Base-by-base conservation (phyloP, 2,797 vertebrate genomes). In the Acestrorhynchus altus region DNA sequence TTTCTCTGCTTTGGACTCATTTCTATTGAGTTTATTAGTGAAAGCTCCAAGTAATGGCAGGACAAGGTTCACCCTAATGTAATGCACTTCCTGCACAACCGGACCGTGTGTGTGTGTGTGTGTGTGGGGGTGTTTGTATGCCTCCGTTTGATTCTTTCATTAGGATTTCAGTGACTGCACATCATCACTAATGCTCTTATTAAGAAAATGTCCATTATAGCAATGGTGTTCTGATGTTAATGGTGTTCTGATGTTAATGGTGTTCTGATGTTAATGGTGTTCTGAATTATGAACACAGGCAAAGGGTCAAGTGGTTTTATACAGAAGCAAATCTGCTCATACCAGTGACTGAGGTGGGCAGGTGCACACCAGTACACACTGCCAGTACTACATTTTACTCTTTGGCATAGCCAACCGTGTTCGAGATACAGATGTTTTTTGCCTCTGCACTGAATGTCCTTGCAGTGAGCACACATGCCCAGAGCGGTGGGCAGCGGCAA, bases 321-420 rank as follows among this genome's bases (percentile, higher is more conserved):
- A 22, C 22, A 47, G 42, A 16, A 31, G 44, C 20, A 65, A 46
- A 60, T 46, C 15, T 22, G 44, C 13, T 65, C 56, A 56, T 11
- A 24, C 12, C 1, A 67, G 31, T 67, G 52, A 54, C 63, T 68
- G 56, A 69, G 65, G 57, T 46, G 42, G n/a, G n/a, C n/a, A n/a
- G n/a, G n/a, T n/a, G n/a, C n/a, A n/a, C n/a, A n/a, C n/a, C n/a
- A n/a, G n/a, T n/a, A n/a, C n/a, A n/a, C n/a, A n/a, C n/a, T n/a
- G n/a, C n/a, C n/a, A n/a, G n/a, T n/a, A n/a, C n/a, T n/a, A n/a
- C n/a, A n/a, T n/a, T n/a, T n/a, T n/a, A n/a, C n/a, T n/a, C n/a
- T n/a, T n/a, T n/a, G n/a, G n/a, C n/a, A n/a, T n/a, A n/a, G n/a
- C n/a, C n/a, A n/a, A n/a, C n/a, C n/a, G n/a, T n/a, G n/a, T n/a